Base-by-base conservation (phyloP, 2,797 vertebrate genomes). In the Thamnophis elegans region DNA sequence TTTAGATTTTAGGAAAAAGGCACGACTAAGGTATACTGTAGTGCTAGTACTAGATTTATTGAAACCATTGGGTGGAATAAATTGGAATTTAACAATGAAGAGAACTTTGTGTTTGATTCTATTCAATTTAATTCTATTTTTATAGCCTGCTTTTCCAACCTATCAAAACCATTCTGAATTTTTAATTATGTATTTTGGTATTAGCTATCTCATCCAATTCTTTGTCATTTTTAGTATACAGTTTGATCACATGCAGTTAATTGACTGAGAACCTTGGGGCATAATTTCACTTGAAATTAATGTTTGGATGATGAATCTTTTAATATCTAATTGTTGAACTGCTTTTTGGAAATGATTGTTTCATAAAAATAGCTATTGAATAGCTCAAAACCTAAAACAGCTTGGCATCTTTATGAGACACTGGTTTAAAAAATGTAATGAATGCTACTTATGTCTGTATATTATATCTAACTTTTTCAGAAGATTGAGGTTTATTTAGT, bases 341-440 rank as follows among this genome's bases (percentile, higher is more conserved):
- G 1, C 20, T 28, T 85, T 89, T 89, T 86, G 78, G 6, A 42
- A 65, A 53, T 55, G 32, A n/a, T 25, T 54, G 36, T 78, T 78
- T 78, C 9, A 47, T 88, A n/a, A 36, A 51, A 86, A 53, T 60
- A 42, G 9, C 18, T 3, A 42, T 73, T 32, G 25, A 89, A 13
- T 54, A n/a, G 0, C 53, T 87, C 68, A 93, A 87, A 0, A 4
- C 51, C 42, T 78, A 86, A 78, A 54, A 20, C 10, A 62, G 78
- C 47, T 12, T 55, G 5, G 0, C 1, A 32, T 82, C 16, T 32
- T 26, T 32, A 26, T 18, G 86, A 51, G 93, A 89, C 0, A 10
- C 85, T 62, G 91, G 32, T 59, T 58, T 20, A 62, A 53, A 0
- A 0, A 51, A 36, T 16, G 0, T 0, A 90, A 26, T 0, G 0